A percentile compares a stretch with the other conserved stretches of the same genome.
phyloP scores from a whole-genome alignment of 2,797 vertebrate genomes.

The Argentina silus region DNA sequence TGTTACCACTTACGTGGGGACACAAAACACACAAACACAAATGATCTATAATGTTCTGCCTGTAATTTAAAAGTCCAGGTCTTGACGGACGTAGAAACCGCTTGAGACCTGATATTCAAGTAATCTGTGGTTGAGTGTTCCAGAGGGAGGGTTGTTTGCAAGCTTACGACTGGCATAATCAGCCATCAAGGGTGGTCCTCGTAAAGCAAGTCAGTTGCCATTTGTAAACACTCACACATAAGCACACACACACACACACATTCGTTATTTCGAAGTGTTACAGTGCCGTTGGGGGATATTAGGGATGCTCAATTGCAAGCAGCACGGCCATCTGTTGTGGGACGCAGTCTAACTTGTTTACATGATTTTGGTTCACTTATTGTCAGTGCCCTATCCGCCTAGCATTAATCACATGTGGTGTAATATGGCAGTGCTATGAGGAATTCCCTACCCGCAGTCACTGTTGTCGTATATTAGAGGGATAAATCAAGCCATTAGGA shows the following conservation, averaged over 20 bases:
- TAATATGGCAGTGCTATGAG: constrained; percentile 37
- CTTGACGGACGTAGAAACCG: constrained; percentile 3
- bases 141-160: constrained; percentile 9
- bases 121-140: constrained; percentile 20
- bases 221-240: neutral
- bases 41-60: neutral
- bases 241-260: neutral
- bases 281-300: constrained; percentile 25
- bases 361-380: constrained; percentile 34
- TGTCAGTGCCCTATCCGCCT: neutral
- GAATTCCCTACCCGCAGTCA: constrained; percentile 37
- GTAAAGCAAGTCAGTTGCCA: neutral
- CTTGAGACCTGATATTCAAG: constrained; percentile 12
- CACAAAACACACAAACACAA: too few relatives aligned
- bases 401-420: constrained; percentile 43
- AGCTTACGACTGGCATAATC: neutral
- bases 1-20: too few relatives aligned
- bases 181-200: neutral
- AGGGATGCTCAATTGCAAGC: constrained; percentile 19
- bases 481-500: constrained; percentile 59
- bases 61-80: constrained; percentile 7
- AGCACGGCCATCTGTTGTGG: constrained; percentile 34
- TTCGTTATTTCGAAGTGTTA: constrained; percentile 4
- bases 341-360: constrained; percentile 30
- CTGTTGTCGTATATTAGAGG: constrained; percentile 38